Evolutionary conservation across 1,140 invertebrate species (phyloP).

Genomic region (Andricus grossulariae): DNA sequence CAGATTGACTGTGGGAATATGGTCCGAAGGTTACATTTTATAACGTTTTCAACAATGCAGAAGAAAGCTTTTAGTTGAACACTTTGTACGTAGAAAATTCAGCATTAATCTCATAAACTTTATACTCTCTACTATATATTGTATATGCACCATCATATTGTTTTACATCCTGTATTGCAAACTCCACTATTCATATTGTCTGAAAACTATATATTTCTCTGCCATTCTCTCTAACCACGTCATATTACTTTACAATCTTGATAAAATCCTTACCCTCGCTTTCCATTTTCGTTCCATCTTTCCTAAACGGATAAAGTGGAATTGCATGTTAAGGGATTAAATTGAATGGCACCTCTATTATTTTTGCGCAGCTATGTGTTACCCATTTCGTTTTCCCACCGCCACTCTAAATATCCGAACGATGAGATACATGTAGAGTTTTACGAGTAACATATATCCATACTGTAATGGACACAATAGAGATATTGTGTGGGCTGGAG

Average conservation of each 20-base stretch:
- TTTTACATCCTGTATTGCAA: neutral
- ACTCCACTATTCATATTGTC: neutral
- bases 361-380: neutral
- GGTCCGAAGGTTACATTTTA: too few species aligned
- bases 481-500: neutral
- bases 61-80: too few species aligned
- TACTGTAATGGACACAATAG: neutral
- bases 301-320: conserved; percentile 23
- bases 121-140: neutral
- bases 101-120: too few species aligned
- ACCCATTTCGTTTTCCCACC: neutral
- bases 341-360: neutral
- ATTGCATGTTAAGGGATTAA: conserved; percentile 26
- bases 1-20: too few species aligned
- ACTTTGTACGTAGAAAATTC: too few species aligned
- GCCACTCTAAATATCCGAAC: neutral
- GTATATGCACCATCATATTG: neutral
- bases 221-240: neutral
- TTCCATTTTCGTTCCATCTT: neutral
- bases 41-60: too few species aligned
- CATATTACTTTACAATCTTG: conserved; percentile 11
- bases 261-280: conserved; percentile 22
- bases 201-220: conserved; percentile 4
- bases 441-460: neutral
- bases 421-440: neutral